Base-by-base conservation (phyloP, 1,140 invertebrate species). In the Drosophila setifemur region DNA sequence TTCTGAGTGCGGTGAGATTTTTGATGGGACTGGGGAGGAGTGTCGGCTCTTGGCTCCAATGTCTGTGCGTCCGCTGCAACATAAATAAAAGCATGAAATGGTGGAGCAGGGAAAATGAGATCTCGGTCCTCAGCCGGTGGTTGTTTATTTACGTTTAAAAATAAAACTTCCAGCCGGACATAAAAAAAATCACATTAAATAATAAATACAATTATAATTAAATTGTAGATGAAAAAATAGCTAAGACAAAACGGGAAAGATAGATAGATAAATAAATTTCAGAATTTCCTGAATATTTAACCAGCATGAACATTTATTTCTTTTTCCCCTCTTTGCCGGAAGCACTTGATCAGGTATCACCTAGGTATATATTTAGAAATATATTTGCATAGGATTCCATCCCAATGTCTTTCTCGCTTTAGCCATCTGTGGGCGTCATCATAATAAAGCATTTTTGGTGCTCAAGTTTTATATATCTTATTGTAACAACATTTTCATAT, bases 141-240 rank as follows among this genome's bases (percentile, higher is more conserved):
- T 85, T 83, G 71, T 83, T 85, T 83, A 85, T 83, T 85, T 83
- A 35, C 48, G 79, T 85, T 85, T 85, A 78, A 85, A 83, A 83
- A 83, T 85, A 83, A 85, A 85, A 63, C 31, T 11, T 16, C 31
- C 21, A 29, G 72, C 52, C 49, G 26, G 53, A 47, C 26, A 33
- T 23, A 54, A 31, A 42, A 43, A 23, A 42, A 42, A 42, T 33
- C 18, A 19, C 37, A 44, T 58, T 40, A 74, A 74, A 61, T 73
- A 71, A 83, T 85, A 85, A 83, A 83, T 83, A 85, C 85, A 85
- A 83, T 67, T 85, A 50, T 71, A 78, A 78, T 79, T 67, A 75
- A 83, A 83, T 61, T 40, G 72, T 77, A 42, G 60, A 60, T 49
- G 43, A 18, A 64, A 19, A 42, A 48, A 57, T 48, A 58, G 43